phyloP scores from a whole-genome alignment of 1,140 invertebrate species.

The Phthorimaea operculella region DNA sequence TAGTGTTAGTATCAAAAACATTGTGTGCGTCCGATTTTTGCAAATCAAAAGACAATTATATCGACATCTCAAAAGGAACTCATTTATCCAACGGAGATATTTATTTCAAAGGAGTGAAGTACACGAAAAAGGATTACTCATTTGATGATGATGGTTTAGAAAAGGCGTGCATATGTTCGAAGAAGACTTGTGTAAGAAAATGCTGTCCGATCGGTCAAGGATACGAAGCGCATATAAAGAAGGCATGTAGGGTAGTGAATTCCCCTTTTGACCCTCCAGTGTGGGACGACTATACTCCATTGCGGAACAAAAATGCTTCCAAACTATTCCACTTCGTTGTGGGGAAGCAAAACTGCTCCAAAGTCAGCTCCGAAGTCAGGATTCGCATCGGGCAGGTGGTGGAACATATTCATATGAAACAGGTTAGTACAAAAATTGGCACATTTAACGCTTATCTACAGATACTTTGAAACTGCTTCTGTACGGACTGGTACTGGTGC shows the following conservation, averaged over 20 bases:
- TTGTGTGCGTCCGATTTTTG: conserved; percentile 3
- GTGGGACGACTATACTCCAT: conserved; percentile 19
- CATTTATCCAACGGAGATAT: conserved; percentile 22
- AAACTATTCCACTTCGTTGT: conserved; percentile 26
- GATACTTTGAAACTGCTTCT: no score
- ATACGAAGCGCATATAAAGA: conserved; percentile 12
- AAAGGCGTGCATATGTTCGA: conserved; percentile 29
- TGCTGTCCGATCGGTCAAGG: conserved; percentile 31
- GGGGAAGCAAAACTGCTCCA: conserved; percentile 21
- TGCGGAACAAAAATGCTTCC: conserved; percentile 14
- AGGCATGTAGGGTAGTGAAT: conserved; percentile 16
- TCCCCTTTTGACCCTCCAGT: conserved; percentile 24
- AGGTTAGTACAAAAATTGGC: conserved; percentile 7
- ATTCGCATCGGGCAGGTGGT: conserved; percentile 4
- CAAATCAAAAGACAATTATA: conserved; percentile 8
- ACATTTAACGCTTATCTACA: no score
- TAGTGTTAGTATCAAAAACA: conserved; percentile 1
- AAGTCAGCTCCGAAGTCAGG: conserved; percentile 10
- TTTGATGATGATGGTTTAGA: conserved; percentile 16
- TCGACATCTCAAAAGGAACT: conserved; percentile 29
- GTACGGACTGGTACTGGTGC: no score
- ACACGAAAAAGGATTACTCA: conserved; percentile 25
- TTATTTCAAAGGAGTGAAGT: conserved; percentile 18
- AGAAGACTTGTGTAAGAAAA: conserved; percentile 27
- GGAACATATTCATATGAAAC: conserved; percentile 14